Percentiles rank a stretch among this genome's conserved stretches.
Evolutionary conservation across 2,797 vertebrate genomes (phyloP).

Genomic region (Coendou prehensilis): DNA sequence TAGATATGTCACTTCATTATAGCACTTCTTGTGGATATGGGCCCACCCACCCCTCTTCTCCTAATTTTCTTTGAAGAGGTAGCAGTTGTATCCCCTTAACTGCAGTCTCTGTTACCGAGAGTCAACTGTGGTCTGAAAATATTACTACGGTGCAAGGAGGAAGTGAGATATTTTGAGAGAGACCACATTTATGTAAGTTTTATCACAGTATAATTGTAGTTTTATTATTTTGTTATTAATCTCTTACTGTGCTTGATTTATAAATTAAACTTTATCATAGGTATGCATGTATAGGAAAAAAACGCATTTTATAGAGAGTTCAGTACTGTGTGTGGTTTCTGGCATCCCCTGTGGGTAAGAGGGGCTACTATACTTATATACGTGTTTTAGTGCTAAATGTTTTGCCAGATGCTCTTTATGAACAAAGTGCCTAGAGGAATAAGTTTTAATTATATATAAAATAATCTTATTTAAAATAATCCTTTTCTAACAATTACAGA

Average conservation of each 20-base stretch:
- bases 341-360: background rate
- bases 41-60: background rate
- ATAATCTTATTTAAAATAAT: conserved; percentile 44
- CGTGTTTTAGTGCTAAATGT: background rate
- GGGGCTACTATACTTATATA: background rate
- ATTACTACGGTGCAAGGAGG: background rate
- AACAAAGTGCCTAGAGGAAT: background rate
- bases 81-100: background rate
- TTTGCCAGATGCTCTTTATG: background rate
- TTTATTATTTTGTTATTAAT: background rate
- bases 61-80: background rate
- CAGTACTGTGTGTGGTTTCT: background rate
- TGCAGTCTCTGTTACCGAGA: background rate
- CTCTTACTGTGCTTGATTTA: background rate
- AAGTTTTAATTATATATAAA: conserved; percentile 41
- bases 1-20: background rate
- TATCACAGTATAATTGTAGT: no score
- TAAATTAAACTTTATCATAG: background rate
- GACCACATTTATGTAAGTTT: background rate
- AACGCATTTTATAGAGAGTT: background rate
- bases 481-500: background rate
- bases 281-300: background rate
- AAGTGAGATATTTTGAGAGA: background rate
- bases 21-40: background rate
- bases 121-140: background rate